A percentile compares a stretch with the other conserved stretches of the same genome.
These are phyloP conservation scores for Anhinga anhinga DNA, from an alignment of 2,113 vertebrate species.

Conservation along the genomic window DNA sequence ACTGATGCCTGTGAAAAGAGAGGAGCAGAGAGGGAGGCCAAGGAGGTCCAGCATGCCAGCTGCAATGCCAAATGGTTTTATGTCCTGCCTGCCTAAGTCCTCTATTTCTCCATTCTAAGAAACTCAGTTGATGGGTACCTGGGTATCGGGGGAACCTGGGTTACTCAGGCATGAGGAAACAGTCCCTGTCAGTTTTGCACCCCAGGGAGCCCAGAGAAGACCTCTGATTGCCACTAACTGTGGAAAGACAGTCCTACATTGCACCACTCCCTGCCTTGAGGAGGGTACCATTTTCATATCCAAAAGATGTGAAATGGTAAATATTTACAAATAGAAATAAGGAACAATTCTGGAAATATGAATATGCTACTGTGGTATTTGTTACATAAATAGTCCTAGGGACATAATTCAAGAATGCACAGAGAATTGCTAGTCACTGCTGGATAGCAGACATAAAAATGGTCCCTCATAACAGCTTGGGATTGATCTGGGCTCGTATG, in stretches of 20 bases:
- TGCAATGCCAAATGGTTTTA: background rate
- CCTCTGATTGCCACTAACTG: background rate
- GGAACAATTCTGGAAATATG: background rate
- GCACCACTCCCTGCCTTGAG: background rate
- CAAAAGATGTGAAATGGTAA: background rate
- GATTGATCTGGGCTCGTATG: background rate
- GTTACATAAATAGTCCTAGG: background rate
- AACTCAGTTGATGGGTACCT: background rate
- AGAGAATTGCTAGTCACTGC: background rate
- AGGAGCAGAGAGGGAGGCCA: background rate
- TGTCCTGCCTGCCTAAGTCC: background rate
- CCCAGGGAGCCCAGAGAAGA: background rate
- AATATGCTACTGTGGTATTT: background rate
- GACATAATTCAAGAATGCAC: background rate
- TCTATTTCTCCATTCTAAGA: background rate
- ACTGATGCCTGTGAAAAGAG: background rate
- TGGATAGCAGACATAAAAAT: background rate
- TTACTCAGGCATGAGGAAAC: background rate
- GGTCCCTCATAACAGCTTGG: background rate
- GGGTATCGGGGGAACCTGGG: background rate
- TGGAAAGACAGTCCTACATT: background rate
- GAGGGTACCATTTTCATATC: background rate
- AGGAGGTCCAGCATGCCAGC: background rate
- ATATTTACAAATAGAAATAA: background rate
- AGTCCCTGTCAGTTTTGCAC: background rate